phyloP scores from a whole-genome alignment of 2,888 invertebrate genomes.

The Globia sparganii region DNA sequence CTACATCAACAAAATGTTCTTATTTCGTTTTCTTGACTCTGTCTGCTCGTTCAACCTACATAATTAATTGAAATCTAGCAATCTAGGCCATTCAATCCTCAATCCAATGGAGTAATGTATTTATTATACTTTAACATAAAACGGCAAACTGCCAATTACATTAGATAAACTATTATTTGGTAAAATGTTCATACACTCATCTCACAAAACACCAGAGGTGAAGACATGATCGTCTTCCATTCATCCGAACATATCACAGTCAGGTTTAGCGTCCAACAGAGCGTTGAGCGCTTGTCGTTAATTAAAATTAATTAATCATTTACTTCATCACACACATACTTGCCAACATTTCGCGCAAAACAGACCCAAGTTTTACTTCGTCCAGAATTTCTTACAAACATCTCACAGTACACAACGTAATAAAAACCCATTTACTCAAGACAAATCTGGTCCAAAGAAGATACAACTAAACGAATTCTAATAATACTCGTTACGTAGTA shows the following conservation, averaged over 20 bases:
- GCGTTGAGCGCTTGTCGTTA: neutral
- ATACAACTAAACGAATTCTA: constrained; percentile 52
- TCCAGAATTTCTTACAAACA: neutral
- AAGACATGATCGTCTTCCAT: neutral
- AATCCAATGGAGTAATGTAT: too few relatives aligned
- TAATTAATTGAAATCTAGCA: neutral
- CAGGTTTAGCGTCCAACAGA: neutral
- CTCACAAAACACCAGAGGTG: neutral
- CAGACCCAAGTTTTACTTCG: neutral
- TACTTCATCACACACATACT: neutral
- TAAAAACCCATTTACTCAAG: constrained; percentile 38
- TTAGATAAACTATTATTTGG: neutral
- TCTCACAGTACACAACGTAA: constrained; percentile 2
- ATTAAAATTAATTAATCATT: neutral
- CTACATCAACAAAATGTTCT: neutral
- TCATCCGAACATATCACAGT: neutral
- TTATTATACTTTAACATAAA: neutral
- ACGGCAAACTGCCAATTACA: neutral
- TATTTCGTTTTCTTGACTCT: neutral
- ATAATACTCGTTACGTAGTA: constrained; percentile 55
- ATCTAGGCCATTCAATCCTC: neutral
- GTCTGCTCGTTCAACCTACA: neutral
- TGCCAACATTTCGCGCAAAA: neutral
- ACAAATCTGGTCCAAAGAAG: constrained; percentile 60
- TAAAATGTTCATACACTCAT: neutral